Evolutionary conservation across 1,140 invertebrate genomes (phyloP).

Genomic region (Heliconius eleuchia): DNA sequence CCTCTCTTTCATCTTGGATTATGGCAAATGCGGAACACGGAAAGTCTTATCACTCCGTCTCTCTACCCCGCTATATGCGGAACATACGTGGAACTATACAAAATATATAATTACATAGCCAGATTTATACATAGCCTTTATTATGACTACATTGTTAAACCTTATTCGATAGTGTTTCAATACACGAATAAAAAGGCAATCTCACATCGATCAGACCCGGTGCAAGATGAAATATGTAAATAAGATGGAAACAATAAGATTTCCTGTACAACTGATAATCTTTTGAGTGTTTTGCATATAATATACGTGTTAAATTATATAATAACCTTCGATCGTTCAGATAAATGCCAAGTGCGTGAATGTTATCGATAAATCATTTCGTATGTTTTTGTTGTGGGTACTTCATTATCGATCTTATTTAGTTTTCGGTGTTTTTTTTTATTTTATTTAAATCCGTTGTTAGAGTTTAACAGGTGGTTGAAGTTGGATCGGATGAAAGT

Average conservation of each 20-base stretch:
- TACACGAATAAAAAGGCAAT: slow-evolving; percentile 61
- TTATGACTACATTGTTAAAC: slow-evolving; percentile 28
- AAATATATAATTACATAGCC: too few relatives aligned
- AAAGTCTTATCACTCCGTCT: too few relatives aligned
- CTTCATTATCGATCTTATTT: slow-evolving; percentile 10
- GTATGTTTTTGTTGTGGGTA: not conserved
- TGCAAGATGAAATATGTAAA: slow-evolving; percentile 70
- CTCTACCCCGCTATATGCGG: too few relatives aligned
- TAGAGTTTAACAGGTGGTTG: slow-evolving; percentile 9
- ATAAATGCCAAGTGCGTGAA: slow-evolving; percentile 10
- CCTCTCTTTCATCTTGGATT: too few relatives aligned
- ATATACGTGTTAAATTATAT: slow-evolving; percentile 18
- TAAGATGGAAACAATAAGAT: slow-evolving; percentile 64
- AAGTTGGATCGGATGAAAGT: slow-evolving; percentile 8
- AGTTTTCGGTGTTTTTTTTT: not conserved
- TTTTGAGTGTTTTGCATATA: slow-evolving; percentile 45
- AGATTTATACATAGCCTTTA: not conserved
- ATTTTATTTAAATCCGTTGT: slow-evolving; percentile 13
- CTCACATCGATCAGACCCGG: slow-evolving; percentile 48
- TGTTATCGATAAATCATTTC: slow-evolving; percentile 10
- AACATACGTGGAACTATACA: too few relatives aligned
- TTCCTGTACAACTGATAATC: slow-evolving; percentile 65
- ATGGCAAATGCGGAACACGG: too few relatives aligned
- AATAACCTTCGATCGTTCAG: slow-evolving; percentile 11
- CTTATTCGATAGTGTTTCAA: slow-evolving; percentile 60